These are phyloP conservation scores for Mamestra configurata DNA, from an alignment of 1,140 invertebrate genomes.

Conservation along the genomic window DNA sequence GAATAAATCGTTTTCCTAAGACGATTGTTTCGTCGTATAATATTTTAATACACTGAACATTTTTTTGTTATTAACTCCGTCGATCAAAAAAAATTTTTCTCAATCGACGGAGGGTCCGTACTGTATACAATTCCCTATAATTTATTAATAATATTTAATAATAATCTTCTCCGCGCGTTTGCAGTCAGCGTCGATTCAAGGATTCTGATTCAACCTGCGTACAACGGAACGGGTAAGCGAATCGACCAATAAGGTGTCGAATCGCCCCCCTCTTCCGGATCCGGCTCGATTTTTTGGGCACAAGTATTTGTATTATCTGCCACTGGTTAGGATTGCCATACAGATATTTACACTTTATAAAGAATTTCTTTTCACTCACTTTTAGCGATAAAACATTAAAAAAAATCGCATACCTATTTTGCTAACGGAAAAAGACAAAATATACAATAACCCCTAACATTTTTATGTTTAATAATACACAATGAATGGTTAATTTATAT, in stretches of 20 bases:
- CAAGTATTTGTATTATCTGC: constrained; percentile 40
- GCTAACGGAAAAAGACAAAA: not conserved
- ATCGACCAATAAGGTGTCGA: constrained; percentile 71
- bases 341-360: not conserved
- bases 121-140: constrained; percentile 67
- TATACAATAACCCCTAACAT: not conserved
- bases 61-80: constrained; percentile 49
- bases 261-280: constrained; percentile 80
- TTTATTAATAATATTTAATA: constrained; percentile 60
- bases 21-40: not conserved
- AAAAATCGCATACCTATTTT: not conserved
- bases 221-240: constrained; percentile 82
- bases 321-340: constrained; percentile 60
- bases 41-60: constrained; percentile 51
- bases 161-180: constrained; percentile 57
- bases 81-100: constrained; percentile 38
- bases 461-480: not conserved
- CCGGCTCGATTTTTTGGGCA: constrained; percentile 72
- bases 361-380: not conserved
- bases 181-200: constrained; percentile 67
- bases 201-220: constrained; percentile 86
- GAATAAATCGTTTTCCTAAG: not conserved
- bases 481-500: not conserved
- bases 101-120: constrained; percentile 28
- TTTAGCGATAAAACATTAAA: not conserved